Base-by-base conservation (phyloP, 2,888 invertebrate species). In the Barypeithes pellucidus region DNA sequence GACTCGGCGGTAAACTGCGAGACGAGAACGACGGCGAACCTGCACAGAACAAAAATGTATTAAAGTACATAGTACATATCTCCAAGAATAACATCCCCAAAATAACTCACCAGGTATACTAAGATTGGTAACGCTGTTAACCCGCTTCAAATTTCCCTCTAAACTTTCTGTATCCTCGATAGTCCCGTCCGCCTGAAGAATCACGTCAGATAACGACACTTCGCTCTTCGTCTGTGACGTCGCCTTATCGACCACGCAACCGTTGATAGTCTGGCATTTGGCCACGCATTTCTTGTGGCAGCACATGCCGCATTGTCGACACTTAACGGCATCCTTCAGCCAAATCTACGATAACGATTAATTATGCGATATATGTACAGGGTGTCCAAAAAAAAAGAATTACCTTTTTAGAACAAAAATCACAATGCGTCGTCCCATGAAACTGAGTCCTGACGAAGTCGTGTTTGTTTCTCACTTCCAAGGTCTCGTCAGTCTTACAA, bases 201-300 rank as follows among this genome's bases (percentile, higher is more conserved):
- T 68, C 14, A 80, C 83, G 14, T 79, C 79, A 11, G 77, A 77
- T 59, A 75, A 52, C 0, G 77, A 76, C 3, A 74, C 77, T 57
- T 84, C 84, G 33, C 61, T 76, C 43, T 29, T 72, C 4, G 75
- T 47, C 54, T 75, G 75, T 11, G 63, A 62, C 36, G 76, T 77
- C 36, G 76, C 76, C 29, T 81, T 81, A 7, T 75, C 77, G 29
- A 79, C 78, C 39, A 77, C 79, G 67, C 93, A 93, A n/a, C 89
- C 88, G 14, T 91, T 91, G 72, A 91, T 90, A 61, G 89, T 88
- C 83, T 93, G 94, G 85, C 97, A 97, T 82, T 95, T 95, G 9
- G 91, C 91, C 77, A 96, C 93, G 86, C 98, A 98, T 84, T 98
- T 98, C 86, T 97, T 98, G 87, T 98, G 98, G 84, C 97, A 97